Conservation (phyloP, 2,888 invertebrate genomes). For the Sympetrum striolatum region DNA sequence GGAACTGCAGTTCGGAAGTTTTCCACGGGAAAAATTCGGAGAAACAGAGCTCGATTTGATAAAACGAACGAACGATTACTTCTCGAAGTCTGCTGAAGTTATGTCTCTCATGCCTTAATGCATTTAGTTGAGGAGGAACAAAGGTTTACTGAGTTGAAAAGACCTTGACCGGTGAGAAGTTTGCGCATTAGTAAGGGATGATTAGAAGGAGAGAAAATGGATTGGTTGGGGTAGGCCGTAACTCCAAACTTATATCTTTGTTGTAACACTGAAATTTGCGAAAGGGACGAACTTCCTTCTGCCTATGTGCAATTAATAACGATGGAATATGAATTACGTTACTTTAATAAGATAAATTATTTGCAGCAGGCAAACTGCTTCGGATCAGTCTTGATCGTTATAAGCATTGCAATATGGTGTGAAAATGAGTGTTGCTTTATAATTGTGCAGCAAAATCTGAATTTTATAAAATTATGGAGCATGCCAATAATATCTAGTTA, state of each 20-base stretch:
- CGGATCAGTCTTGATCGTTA: too few relatives aligned
- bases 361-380: too few relatives aligned
- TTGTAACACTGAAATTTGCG: too few relatives aligned
- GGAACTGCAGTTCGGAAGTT: neutral
- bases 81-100: neutral
- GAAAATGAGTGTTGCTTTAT: too few relatives aligned
- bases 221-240: neutral
- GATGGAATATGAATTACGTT: too few relatives aligned
- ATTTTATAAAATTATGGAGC: too few relatives aligned
- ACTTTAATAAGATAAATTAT: too few relatives aligned
- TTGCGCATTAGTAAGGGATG: neutral
- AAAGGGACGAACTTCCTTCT: too few relatives aligned
- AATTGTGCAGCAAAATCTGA: too few relatives aligned
- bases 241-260: neutral
- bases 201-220: neutral
- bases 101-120: neutral
- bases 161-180: neutral
- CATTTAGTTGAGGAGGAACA: neutral
- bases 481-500: too few relatives aligned
- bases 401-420: too few relatives aligned
- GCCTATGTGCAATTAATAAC: too few relatives aligned
- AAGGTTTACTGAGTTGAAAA: neutral
- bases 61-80: constrained; percentile 13
- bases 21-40: neutral
- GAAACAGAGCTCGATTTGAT: neutral